These are phyloP conservation scores for Hesperia comma DNA, from an alignment of 2,888 invertebrate genomes.

Conservation along the genomic window DNA sequence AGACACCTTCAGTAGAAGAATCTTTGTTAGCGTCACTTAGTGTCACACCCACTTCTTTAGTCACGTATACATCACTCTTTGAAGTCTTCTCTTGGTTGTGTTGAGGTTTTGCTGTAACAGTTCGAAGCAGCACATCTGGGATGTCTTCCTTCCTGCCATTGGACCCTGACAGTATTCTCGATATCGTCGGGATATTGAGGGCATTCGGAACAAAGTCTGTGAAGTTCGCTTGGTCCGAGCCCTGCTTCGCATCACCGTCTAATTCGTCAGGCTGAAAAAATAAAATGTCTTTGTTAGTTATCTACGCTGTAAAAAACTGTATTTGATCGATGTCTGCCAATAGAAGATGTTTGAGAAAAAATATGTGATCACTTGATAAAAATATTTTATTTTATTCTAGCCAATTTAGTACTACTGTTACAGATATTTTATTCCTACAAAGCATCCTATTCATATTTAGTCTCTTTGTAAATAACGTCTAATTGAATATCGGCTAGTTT, in stretches of 20 bases:
- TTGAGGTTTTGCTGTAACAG: conserved; percentile 85
- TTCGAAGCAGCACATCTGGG: conserved; percentile 89
- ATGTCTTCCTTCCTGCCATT: conserved; percentile 93
- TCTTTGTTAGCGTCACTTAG: conserved; percentile 73
- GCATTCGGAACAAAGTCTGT: conserved; percentile 87
- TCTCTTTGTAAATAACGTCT: conserved; percentile 21
- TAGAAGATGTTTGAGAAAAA: no score
- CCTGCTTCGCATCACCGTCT: conserved; percentile 72
- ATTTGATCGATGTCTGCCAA: no score
- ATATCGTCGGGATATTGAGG: conserved; percentile 91
- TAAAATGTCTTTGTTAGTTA: not conserved
- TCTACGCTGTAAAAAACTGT: no score
- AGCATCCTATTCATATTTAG: no score
- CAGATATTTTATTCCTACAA: no score
- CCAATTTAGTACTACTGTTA: no score
- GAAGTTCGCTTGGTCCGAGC: conserved; percentile 78
- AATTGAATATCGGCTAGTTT: conserved; percentile 20
- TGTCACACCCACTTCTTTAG: conserved; percentile 76
- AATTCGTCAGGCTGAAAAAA: conserved; percentile 73
- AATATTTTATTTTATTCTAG: no score
- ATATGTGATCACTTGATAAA: no score
- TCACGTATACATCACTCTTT: conserved; percentile 71
- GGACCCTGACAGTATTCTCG: conserved; percentile 92
- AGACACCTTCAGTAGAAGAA: conserved; percentile 75
- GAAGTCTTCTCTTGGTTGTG: conserved; percentile 75